Base-by-base conservation (phyloP, 1,140 invertebrate species). In the Trichonephila clavipes region DNA sequence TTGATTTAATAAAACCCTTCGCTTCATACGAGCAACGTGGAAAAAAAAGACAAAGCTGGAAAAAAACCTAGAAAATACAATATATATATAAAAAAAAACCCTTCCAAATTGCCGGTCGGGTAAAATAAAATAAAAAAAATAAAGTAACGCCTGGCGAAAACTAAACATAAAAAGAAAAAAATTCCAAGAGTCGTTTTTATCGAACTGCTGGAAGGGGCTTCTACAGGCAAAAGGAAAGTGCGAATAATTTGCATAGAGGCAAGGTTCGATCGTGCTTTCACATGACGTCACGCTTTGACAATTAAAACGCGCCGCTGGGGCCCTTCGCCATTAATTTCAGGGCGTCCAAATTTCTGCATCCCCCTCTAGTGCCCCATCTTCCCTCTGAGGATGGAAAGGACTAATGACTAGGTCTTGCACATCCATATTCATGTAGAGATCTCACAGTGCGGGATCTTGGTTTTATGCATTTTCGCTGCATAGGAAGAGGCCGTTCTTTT, bases 361-460 rank as follows among this genome's bases (percentile, higher is more conserved):
- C 66, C 64, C 44, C 64, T 85, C 64, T 19, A n/a, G 10, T 40
- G 7, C 40, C 19, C 64, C 83, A 86, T 86, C 82, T 34, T 66
- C 40, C 40, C 88, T 21, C 59, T 19, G 83, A 87, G 83, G 91
- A 85, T 92, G 91, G 82, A 21, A 51, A 62, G 92, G 69, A 93
- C 92, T 93, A 93, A 93, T 93, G 92, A 93, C 92, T 93, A 72
- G 66, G 59, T 44, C 82, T n/a, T 59, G 44, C 92, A 51, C 86
- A 93, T 93, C 92, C 92, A 93, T 93, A 93, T 93, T 93, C 92
- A 93, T 93, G 92, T 88, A 88, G 62, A 62, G n/a, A 82, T 83
- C 64, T 86, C 62, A 34, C 82, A 19, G n/a, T 62, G 82, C 72
- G 59, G 72, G 24, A 62, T 83, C 59, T 44, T 16, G 58, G 90